Evolutionary conservation across 1,140 invertebrate species (phyloP), one percentile per base, ranked within the genome.

Genomic region (Brachionus asplanchnoidis): DNA sequence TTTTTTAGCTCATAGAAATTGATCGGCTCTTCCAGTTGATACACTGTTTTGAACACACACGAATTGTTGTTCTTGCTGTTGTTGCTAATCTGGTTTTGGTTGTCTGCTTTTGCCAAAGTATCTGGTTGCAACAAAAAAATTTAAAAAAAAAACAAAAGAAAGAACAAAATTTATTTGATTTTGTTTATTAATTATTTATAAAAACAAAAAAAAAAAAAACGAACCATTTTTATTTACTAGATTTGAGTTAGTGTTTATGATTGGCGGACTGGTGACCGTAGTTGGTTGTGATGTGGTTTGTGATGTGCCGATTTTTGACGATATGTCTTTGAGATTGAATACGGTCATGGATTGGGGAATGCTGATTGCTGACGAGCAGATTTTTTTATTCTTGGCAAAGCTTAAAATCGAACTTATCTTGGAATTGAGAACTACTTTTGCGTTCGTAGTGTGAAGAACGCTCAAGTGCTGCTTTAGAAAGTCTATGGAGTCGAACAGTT

Each of bases 291-390:
- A 1, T 50, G 26, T 50, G 17, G 1, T 11, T 26, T n/a, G 23
- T 12, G n/a, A 17, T 9, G 3, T 40, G 12, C 7, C 23, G 1
- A 77, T 11, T 50, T 77, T 77, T 14, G 42, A 77, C 12, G 73
- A 77, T 26, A 77, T 77, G n/a, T 77, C 73, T 77, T 77, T 77
- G 73, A 77, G 73, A 50, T 77, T 77, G 46, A 77, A 77, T 46
- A 77, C 44, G 14, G 73, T 77, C 73, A 77, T 77, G 3, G 73
- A 77, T 77, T 77, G 73, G 6, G 73, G 73, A 50, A 77, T 77
- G 32, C 44, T 77, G 20, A 77, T 77, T 5, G 42, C 17, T 4
- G 70, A 44, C 26, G 73, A 77, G 42, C 17, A 42, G 32, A 42
- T 73, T 40, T 73, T 73, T 73, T 73, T 73, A 44, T 73, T 73